phyloP scores from a whole-genome alignment of 2,888 invertebrate species.

The Trissolcus brochymenae region DNA sequence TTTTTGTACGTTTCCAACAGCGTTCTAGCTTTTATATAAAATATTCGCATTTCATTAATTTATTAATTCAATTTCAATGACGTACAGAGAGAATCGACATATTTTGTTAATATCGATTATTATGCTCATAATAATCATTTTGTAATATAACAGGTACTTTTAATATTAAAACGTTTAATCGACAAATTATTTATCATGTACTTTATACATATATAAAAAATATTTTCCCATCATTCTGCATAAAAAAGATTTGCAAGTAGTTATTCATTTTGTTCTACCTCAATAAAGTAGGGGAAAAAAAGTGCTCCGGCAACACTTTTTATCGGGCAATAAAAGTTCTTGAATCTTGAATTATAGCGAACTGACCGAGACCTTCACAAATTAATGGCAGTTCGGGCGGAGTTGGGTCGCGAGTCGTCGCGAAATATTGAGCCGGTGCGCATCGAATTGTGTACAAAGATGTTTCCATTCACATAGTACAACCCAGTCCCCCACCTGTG shows the following conservation, averaged over 20 bases:
- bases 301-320: slow-evolving; percentile 1
- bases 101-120: too few species aligned
- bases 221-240: too few species aligned
- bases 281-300: not conserved
- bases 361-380: slow-evolving; percentile 41
- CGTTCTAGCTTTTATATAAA: not conserved
- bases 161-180: too few species aligned
- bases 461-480: slow-evolving; percentile 23
- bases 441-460: slow-evolving; percentile 18
- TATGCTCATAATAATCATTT: too few species aligned
- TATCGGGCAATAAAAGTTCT: slow-evolving; percentile 28
- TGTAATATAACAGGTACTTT: too few species aligned
- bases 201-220: too few species aligned
- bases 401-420: slow-evolving; percentile 10
- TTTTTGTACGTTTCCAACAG: not conserved
- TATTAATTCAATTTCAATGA: not conserved
- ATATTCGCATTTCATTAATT: slow-evolving; percentile 7
- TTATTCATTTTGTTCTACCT: not conserved
- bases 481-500: slow-evolving; percentile 14
- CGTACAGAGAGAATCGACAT: too few species aligned
- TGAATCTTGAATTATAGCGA: slow-evolving; percentile 6
- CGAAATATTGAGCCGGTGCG: slow-evolving; percentile 26
- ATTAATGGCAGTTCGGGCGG: slow-evolving; percentile 24
- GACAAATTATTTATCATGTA: too few species aligned
- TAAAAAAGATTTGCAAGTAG: too few species aligned